A percentile compares a stretch with the other conserved stretches of the same genome.
Evolutionary conservation across 2,797 vertebrate genomes (phyloP).

Genomic region (Lepilemur septentrionalis): DNA sequence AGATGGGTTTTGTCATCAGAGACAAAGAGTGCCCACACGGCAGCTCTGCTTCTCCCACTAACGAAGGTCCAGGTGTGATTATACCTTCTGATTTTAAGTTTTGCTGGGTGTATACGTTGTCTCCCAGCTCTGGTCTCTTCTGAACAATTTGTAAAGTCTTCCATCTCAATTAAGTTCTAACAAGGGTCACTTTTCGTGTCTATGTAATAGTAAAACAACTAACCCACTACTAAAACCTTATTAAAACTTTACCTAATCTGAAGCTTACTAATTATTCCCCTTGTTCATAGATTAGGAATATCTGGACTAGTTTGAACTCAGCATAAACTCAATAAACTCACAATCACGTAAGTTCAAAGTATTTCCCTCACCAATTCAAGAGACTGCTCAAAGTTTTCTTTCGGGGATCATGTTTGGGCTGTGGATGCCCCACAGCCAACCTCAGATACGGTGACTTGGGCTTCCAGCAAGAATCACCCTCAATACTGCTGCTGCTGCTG

Average conservation of each 20-base stretch:
- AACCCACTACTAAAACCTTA: not conserved
- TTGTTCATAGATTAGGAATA: not conserved
- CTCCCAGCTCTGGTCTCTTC: not conserved
- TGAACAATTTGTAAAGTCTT: not conserved
- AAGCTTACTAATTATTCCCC: not conserved
- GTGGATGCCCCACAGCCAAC: not conserved
- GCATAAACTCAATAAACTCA: not conserved
- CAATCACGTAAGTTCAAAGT: not conserved
- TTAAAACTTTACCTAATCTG: not conserved
- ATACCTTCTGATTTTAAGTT: not conserved
- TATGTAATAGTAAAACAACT: not conserved
- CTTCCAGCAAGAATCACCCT: not conserved
- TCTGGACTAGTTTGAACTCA: not conserved
- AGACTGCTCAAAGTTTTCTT: not conserved
- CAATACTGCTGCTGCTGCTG: not conserved
- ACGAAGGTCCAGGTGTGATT: constrained; percentile 21
- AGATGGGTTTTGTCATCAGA: not conserved
- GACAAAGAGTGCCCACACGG: not conserved
- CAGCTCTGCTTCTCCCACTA: not conserved
- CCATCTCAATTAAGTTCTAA: not conserved
- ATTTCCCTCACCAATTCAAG: not conserved
- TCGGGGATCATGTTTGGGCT: not conserved
- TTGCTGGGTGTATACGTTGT: not conserved
- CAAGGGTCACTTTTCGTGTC: not conserved
- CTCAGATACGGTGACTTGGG: not conserved